Evolutionary conservation across 1,140 invertebrate species (phyloP).

Genomic region (Lordiphosa stackelbergi): DNA sequence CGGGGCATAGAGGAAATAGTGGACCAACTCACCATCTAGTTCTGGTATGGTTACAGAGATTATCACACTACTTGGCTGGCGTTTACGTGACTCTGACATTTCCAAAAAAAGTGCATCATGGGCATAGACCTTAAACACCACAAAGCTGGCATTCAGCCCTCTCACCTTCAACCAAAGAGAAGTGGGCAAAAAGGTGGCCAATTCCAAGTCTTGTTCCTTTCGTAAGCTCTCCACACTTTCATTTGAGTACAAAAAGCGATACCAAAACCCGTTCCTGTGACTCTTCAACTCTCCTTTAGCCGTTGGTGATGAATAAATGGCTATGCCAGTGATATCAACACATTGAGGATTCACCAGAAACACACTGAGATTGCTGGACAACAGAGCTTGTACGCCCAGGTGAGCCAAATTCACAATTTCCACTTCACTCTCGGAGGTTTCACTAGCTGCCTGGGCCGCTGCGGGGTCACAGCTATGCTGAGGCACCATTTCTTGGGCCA

Average conservation of each 20-base stretch:
- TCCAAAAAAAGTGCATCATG: constrained; percentile 67
- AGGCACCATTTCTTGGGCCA: constrained; percentile 39
- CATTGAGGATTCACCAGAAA: constrained; percentile 66
- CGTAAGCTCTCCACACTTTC: constrained; percentile 32
- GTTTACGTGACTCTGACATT: constrained; percentile 9
- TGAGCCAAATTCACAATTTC: constrained; percentile 17
- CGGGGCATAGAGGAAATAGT: not conserved
- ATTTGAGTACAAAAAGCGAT: constrained; percentile 44
- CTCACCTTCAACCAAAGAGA: constrained; percentile 33
- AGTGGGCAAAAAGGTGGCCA: constrained; percentile 48
- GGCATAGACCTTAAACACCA: constrained; percentile 65
- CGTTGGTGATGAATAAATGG: constrained; percentile 27
- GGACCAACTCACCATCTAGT: constrained; percentile 35
- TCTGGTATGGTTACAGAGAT: constrained; percentile 65
- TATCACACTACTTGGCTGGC: constrained; percentile 46
- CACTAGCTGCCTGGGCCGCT: too few relatives aligned
- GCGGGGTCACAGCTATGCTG: constrained; percentile 9
- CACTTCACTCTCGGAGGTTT: constrained; percentile 4
- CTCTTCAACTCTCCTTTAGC: not conserved
- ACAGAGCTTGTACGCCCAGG: constrained; percentile 47
- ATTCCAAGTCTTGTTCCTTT: constrained; percentile 32
- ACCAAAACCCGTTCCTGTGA: constrained; percentile 26
- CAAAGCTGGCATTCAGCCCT: constrained; percentile 11
- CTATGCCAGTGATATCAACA: constrained; percentile 56
- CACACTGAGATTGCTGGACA: constrained; percentile 53